phyloP scores from a whole-genome alignment of 1,140 invertebrate genomes.

The Lasioglossum albipes region DNA sequence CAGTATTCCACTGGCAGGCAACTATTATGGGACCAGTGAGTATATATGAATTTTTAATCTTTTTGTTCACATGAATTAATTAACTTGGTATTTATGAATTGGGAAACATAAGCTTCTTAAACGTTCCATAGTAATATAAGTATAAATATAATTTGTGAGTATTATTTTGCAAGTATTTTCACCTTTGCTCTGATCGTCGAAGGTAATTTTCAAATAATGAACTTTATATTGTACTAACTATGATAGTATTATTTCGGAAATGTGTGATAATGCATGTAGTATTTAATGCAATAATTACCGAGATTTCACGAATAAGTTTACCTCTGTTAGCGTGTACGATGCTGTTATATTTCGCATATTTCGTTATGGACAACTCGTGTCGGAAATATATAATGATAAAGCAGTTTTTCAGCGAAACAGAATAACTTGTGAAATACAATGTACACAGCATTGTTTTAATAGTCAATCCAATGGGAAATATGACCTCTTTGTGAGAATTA shows the following conservation, averaged over 20 bases:
- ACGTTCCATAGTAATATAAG: slow-evolving; percentile 7
- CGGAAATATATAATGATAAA: background rate
- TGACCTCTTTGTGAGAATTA: background rate
- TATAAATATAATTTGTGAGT: slow-evolving; percentile 40
- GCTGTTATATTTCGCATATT: background rate
- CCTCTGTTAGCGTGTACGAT: background rate
- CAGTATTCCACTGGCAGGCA: slow-evolving; percentile 99
- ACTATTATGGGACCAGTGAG: slow-evolving; percentile 99
- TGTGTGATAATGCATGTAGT: slow-evolving; percentile 8
- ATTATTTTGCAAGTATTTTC: slow-evolving; percentile 40
- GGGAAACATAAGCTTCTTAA: slow-evolving; percentile 29
- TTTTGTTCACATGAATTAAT: slow-evolving; percentile 35
- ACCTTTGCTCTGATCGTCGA: slow-evolving; percentile 43
- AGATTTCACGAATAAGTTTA: background rate
- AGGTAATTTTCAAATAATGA: slow-evolving; percentile 25
- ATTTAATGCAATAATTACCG: background rate
- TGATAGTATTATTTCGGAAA: background rate
- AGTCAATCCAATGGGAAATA: too few species aligned
- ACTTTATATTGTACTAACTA: background rate
- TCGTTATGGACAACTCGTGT: background rate
- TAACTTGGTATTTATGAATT: slow-evolving; percentile 23
- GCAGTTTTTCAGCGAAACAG: background rate
- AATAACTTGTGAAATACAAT: background rate
- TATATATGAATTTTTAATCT: slow-evolving; percentile 65
- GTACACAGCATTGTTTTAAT: background rate